phyloP scores from a whole-genome alignment of 37 sponge, comb jelly and placozoan genomes.

The Chondrilla cf. caribensis region DNA sequence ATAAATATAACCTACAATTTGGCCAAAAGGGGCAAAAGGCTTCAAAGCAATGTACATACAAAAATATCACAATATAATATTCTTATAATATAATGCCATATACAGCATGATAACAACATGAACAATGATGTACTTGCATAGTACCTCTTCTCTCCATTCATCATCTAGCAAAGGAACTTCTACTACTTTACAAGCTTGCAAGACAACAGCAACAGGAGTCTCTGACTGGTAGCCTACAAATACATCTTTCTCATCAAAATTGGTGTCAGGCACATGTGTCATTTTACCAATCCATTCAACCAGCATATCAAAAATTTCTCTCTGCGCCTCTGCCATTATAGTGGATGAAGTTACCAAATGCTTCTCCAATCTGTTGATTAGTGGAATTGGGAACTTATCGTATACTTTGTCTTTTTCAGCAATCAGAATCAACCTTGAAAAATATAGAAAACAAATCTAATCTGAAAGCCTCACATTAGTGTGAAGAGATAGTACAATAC shows the following conservation, averaged over 20 bases:
- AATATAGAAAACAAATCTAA: no score
- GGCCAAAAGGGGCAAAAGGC: no score
- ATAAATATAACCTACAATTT: no score
- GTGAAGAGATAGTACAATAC: no score
- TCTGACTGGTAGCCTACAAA: conserved; percentile 92
- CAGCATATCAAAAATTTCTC: conserved; percentile 30
- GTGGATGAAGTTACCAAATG: conserved; percentile 84
- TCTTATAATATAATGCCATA: no score
- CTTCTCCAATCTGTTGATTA: conserved; percentile 94
- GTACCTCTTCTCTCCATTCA: no score
- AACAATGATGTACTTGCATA: no score
- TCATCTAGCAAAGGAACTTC: no score
- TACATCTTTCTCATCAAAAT: conserved; percentile 57
- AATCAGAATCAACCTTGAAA: conserved; percentile 73
- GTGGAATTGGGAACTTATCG: conserved; percentile 87
- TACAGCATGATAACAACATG: no score
- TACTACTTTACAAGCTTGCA: conserved; percentile 55
- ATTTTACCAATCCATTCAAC: conserved; percentile 42
- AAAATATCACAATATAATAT: no score
- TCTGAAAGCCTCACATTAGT: no score
- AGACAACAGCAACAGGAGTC: conserved; percentile 83
- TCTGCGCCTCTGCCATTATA: conserved; percentile 49
- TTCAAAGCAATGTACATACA: no score
- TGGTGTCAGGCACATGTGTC: not conserved
- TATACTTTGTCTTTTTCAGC: conserved; percentile 81